These are phyloP conservation scores for Leptestheria dahalacensis DNA, from an alignment of 1,140 invertebrate species.

Conservation along the genomic window DNA sequence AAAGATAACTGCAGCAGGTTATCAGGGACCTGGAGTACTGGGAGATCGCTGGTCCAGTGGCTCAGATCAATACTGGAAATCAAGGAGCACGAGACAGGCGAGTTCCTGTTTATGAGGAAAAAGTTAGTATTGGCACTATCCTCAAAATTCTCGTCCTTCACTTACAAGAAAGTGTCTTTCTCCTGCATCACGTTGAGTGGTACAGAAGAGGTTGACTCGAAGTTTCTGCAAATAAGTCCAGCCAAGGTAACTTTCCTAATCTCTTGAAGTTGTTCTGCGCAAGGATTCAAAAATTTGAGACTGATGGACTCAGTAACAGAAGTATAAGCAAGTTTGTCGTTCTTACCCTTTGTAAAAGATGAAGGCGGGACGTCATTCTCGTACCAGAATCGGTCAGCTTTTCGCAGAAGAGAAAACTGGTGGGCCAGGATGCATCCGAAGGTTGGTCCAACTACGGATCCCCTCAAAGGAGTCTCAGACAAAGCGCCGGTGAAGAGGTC, in stretches of 20 bases:
- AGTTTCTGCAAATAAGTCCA: slow-evolving; percentile 42
- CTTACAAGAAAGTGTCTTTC: slow-evolving; percentile 17
- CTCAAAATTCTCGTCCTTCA: not conserved
- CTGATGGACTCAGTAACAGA: not conserved
- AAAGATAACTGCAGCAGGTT: slow-evolving; percentile 14
- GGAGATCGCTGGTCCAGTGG: slow-evolving; percentile 21
- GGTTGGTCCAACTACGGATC: slow-evolving; percentile 34
- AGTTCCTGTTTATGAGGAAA: slow-evolving; percentile 13
- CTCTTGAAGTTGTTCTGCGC: slow-evolving; percentile 36
- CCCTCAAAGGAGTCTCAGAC: slow-evolving; percentile 33
- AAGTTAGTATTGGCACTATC: not conserved
- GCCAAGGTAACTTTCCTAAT: slow-evolving; percentile 39
- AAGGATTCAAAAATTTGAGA: not conserved
- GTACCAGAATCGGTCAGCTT: slow-evolving; percentile 37
- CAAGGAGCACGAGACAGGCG: slow-evolving; percentile 20
- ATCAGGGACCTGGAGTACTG: slow-evolving; percentile 18
- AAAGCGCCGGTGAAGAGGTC: slow-evolving; percentile 39
- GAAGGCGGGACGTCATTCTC: slow-evolving; percentile 36
- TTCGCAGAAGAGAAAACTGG: slow-evolving; percentile 30
- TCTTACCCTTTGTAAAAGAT: slow-evolving; percentile 28
- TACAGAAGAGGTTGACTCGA: slow-evolving; percentile 11
- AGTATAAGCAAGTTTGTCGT: not conserved
- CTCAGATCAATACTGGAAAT: slow-evolving; percentile 22
- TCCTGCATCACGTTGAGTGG: slow-evolving; percentile 15
- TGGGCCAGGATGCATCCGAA: slow-evolving; percentile 33